Evolutionary conservation across 2,888 invertebrate species (phyloP).

Genomic region (Arctia plantaginis): DNA sequence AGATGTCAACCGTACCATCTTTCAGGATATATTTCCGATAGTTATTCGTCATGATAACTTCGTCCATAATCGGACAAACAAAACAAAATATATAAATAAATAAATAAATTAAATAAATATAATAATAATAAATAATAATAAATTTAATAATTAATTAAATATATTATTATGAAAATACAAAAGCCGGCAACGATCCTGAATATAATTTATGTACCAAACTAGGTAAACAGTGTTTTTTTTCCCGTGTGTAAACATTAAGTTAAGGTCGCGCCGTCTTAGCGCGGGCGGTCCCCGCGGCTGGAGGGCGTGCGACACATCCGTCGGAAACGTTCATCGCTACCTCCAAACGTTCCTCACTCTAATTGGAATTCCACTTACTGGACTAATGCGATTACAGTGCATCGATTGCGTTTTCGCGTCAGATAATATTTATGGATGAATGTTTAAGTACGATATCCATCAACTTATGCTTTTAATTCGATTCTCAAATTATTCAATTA

Average conservation of each 20-base stretch:
- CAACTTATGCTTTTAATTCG: not conserved
- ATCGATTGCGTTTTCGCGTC: conserved; percentile 33
- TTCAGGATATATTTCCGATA: too few species aligned
- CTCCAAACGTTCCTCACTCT: conserved; percentile 46
- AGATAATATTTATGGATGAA: not conserved
- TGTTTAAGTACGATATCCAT: not conserved
- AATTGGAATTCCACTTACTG: conserved; percentile 65
- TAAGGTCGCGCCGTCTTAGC: conserved; percentile 45
- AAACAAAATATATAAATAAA: too few species aligned
- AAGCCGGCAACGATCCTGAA: not conserved
- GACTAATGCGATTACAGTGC: conserved; percentile 60
- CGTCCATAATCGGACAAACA: too few species aligned
- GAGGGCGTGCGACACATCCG: conserved; percentile 70
- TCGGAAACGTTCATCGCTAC: conserved; percentile 68
- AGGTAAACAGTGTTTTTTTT: not conserved
- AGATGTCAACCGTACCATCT: too few species aligned
- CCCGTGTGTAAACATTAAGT: not conserved
- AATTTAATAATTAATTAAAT: too few species aligned
- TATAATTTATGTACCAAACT: not conserved
- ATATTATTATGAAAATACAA: not conserved
- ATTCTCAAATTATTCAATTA: not conserved
- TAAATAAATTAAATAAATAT: too few species aligned
- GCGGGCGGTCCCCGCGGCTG: conserved; percentile 66
- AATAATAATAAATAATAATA: too few species aligned
- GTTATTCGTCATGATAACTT: too few species aligned